phyloP scores from a whole-genome alignment of 2,888 invertebrate species.

The Monopis laevigella region DNA sequence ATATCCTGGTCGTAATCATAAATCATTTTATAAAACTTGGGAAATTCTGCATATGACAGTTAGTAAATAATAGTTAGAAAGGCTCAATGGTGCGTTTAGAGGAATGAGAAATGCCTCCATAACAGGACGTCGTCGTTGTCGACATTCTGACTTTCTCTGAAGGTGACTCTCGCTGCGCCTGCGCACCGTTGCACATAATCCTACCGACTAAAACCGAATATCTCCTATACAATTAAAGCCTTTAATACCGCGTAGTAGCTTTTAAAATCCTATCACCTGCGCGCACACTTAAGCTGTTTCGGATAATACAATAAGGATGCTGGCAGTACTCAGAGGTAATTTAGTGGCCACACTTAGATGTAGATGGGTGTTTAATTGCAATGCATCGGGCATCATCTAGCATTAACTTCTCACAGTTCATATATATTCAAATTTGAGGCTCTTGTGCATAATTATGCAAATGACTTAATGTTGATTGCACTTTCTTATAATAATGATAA shows the following conservation, averaged over 20 bases:
- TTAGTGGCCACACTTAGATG: conserved; percentile 10
- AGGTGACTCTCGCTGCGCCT: conserved; percentile 23
- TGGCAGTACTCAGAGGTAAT: neutral
- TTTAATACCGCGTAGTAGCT: too few relatives aligned
- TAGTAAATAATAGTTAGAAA: conserved; percentile 10
- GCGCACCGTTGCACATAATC: neutral
- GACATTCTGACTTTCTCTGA: conserved; percentile 41
- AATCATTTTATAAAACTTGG: too few relatives aligned
- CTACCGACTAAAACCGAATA: conserved; percentile 1
- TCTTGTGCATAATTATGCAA: neutral
- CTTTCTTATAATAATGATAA: conserved; percentile 1
- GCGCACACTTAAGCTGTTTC: neutral
- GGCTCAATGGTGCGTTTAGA: conserved; percentile 20
- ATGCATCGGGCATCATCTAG: neutral
- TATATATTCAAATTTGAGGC: conserved; percentile 1
- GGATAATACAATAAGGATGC: neutral
- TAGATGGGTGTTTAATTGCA: conserved; percentile 12
- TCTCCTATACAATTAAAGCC: neutral
- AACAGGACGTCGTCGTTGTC: conserved; percentile 40
- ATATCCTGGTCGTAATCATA: too few relatives aligned
- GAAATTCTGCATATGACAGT: conserved; percentile 6
- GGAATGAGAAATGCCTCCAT: conserved; percentile 56
- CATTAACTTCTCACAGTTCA: conserved; percentile 5
- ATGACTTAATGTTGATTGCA: conserved; percentile 4
- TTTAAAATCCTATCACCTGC: neutral